Percentiles rank a stretch among this genome's conserved stretches.
Conservation (phyloP, 2,797 vertebrate species). For the Geotrypetes seraphini region DNA sequence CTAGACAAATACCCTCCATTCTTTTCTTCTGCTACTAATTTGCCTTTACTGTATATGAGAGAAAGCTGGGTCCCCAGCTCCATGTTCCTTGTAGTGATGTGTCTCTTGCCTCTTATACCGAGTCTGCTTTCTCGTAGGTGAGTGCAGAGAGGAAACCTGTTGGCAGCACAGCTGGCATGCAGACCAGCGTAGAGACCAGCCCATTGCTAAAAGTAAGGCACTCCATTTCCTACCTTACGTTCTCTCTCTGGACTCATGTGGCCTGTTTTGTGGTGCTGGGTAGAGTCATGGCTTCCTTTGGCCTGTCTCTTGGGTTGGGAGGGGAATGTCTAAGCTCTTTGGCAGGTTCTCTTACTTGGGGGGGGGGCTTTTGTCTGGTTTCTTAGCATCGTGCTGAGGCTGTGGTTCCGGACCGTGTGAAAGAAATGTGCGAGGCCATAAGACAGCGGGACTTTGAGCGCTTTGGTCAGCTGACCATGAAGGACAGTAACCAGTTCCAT, state of each 20-base stretch:
- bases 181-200: conserved; percentile 84
- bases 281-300: not conserved
- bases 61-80: no score
- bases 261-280: not conserved
- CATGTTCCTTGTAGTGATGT: no score
- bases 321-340: no score
- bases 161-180: conserved; percentile 84
- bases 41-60: no score
- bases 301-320: no score
- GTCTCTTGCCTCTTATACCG: no score
- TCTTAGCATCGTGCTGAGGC: conserved; percentile 71
- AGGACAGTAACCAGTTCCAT: conserved; percentile 95
- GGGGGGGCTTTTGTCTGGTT: no score
- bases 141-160: conserved; percentile 72
- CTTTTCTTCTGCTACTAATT: no score
- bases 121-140: conserved; percentile 61
- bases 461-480: conserved; percentile 85
- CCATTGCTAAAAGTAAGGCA: conserved; percentile 69
- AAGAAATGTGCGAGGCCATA: conserved; percentile 67
- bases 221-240: not conserved
- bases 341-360: no score
- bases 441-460: conserved; percentile 62
- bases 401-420: conserved; percentile 72
- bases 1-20: no score
- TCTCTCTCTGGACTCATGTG: not conserved